These are phyloP conservation scores for Periophthalmus magnuspinnatus DNA, from an alignment of 2,797 vertebrate genomes.

Conservation along the genomic window DNA sequence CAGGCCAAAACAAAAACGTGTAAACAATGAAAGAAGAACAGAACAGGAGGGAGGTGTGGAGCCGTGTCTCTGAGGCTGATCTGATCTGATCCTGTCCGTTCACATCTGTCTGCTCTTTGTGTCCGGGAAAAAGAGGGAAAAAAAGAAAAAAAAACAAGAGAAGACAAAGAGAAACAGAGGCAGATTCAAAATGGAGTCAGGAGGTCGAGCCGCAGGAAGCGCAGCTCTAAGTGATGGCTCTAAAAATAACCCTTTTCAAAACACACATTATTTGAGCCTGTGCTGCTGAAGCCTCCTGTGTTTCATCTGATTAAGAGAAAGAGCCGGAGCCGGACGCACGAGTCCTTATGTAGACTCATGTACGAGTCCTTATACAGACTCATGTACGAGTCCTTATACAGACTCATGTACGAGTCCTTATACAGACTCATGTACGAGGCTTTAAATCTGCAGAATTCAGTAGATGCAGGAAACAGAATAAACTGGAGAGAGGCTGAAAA, in stretches of 20 bases:
- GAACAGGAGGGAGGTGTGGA: background rate
- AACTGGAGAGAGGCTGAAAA: too few relatives aligned
- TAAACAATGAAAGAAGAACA: background rate
- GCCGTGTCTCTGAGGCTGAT: constrained; percentile 24
- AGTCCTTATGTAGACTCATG: background rate
- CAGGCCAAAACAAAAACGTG: background rate
- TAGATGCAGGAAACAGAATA: too few relatives aligned
- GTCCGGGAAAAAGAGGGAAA: background rate
- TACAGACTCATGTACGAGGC: too few relatives aligned
- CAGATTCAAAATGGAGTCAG: constrained; percentile 12
- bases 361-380: background rate
- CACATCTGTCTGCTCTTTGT: constrained; percentile 26
- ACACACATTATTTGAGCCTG: constrained; percentile 14
- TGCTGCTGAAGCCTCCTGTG: constrained; percentile 6
- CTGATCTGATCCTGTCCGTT: constrained; percentile 40
- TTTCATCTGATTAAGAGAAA: background rate
- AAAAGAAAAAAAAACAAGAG: background rate
- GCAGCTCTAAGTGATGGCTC: constrained; percentile 5
- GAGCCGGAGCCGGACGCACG: background rate
- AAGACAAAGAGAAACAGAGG: constrained; percentile 2
- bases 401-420: too few relatives aligned
- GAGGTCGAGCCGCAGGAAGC: constrained; percentile 19
- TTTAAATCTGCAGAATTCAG: too few relatives aligned
- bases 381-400: too few relatives aligned
- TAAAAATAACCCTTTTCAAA: constrained; percentile 31